phyloP scores from a whole-genome alignment of 2,888 invertebrate species.

The Eilema caniola region DNA sequence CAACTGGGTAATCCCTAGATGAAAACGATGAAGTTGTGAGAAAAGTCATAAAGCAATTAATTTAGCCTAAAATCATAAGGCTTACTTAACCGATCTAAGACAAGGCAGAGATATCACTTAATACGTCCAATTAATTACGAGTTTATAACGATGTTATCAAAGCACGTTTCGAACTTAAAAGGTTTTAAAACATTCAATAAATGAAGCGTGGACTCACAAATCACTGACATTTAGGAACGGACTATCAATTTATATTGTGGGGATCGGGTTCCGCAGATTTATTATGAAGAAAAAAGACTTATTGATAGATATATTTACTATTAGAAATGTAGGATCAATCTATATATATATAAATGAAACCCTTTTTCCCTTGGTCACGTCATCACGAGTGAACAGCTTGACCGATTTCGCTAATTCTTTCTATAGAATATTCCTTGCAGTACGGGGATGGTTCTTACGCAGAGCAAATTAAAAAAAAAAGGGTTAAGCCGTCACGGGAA shows the following conservation, averaged over 20 bases:
- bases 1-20: too few relatives aligned
- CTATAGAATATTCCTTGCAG: too few relatives aligned
- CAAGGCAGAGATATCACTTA: constrained; percentile 58
- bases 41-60: constrained; percentile 21
- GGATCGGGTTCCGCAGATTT: constrained; percentile 48
- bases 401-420: too few relatives aligned
- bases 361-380: too few relatives aligned
- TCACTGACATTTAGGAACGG: constrained; percentile 59
- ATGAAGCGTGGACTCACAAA: constrained; percentile 72
- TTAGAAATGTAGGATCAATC: too few relatives aligned
- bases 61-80: constrained; percentile 22
- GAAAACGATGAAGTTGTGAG: not conserved
- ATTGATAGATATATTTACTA: too few relatives aligned
- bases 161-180: constrained; percentile 71
- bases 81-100: constrained; percentile 24
- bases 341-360: too few relatives aligned
- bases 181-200: constrained; percentile 82
- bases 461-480: too few relatives aligned
- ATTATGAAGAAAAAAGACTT: not conserved
- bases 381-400: too few relatives aligned
- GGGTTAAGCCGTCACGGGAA: too few relatives aligned
- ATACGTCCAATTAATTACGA: constrained; percentile 79
- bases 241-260: constrained; percentile 24
- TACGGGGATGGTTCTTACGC: too few relatives aligned
- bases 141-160: constrained; percentile 77